Conservation (phyloP, 2,888 invertebrate species). For the Branchinecta sandiegonensis region DNA sequence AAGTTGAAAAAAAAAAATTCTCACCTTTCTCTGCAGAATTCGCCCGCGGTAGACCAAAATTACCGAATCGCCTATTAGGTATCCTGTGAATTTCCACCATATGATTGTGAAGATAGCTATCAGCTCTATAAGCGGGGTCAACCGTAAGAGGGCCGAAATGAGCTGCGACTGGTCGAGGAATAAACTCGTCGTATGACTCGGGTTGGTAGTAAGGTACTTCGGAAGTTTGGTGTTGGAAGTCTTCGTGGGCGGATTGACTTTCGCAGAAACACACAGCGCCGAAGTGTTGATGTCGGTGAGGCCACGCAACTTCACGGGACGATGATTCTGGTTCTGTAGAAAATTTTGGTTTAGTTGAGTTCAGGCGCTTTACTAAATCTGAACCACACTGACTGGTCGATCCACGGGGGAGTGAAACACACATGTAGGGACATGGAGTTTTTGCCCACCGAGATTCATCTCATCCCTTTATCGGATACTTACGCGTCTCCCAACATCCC, state of each 20-base stretch:
- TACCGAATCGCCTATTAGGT: neutral
- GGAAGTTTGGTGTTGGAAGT: neutral
- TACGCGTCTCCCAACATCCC: too few species aligned
- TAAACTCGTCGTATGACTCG: neutral
- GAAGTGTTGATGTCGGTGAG: neutral
- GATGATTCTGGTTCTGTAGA: neutral
- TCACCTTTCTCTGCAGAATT: too few species aligned
- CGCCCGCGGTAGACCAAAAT: too few species aligned
- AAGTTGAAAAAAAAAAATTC: too few species aligned
- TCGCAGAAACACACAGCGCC: slow-evolving; percentile 6
- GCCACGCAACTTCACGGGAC: neutral
- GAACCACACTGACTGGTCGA: too few species aligned
- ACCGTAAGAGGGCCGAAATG: neutral
- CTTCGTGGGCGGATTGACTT: neutral
- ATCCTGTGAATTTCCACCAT: slow-evolving; percentile 3
- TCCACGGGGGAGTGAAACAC: too few species aligned
- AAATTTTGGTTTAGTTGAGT: too few species aligned
- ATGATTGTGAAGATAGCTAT: slow-evolving; percentile 1
- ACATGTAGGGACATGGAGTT: too few species aligned
- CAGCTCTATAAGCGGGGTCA: slow-evolving; percentile 7
- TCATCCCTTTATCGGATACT: too few species aligned
- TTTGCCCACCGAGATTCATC: too few species aligned
- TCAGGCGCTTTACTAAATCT: too few species aligned
- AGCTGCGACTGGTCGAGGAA: neutral
- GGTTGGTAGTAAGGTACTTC: neutral